These are phyloP conservation scores for Diaperis boleti DNA, from an alignment of 2,888 invertebrate species.

Conservation along the genomic window DNA sequence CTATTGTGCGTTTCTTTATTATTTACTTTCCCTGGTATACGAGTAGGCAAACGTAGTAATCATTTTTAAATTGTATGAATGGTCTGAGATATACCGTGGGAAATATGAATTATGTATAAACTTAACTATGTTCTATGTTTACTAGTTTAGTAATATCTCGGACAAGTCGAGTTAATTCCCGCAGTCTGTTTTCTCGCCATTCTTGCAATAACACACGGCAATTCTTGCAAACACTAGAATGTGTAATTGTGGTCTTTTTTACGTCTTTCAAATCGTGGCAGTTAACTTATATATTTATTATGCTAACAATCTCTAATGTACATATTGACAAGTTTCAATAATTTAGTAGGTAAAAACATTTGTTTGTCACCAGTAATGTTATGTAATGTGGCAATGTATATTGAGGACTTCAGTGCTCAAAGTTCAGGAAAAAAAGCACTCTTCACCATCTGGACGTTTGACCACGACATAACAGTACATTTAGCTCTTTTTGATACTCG, in stretches of 20 bases:
- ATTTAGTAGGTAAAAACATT: background rate
- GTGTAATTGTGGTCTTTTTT: slow-evolving; percentile 2
- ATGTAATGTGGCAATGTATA: no score
- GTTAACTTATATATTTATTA: background rate
- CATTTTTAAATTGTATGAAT: slow-evolving; percentile 32
- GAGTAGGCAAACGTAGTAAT: slow-evolving; percentile 33
- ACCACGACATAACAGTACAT: background rate
- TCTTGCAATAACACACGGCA: slow-evolving; percentile 15
- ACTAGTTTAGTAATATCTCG: slow-evolving; percentile 38
- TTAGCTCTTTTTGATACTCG: background rate
- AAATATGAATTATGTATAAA: slow-evolving; percentile 44
- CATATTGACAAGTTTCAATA: background rate
- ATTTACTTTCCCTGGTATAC: slow-evolving; percentile 29
- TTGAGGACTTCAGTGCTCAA: no score
- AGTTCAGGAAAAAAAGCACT: no score
- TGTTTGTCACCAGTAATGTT: background rate
- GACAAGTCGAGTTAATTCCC: slow-evolving; percentile 38
- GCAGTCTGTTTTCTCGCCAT: slow-evolving; percentile 25
- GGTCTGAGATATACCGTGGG: slow-evolving; percentile 38
- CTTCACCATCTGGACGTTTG: no score
- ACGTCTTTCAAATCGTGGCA: no score
- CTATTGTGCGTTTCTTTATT: slow-evolving; percentile 19
- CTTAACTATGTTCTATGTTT: slow-evolving; percentile 21
- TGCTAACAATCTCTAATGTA: background rate
- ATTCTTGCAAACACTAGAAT: background rate